Conservation (phyloP, 30 jellyfish, hydroid and myxozoan genomes). For the Haliclystus octoradiatus region DNA sequence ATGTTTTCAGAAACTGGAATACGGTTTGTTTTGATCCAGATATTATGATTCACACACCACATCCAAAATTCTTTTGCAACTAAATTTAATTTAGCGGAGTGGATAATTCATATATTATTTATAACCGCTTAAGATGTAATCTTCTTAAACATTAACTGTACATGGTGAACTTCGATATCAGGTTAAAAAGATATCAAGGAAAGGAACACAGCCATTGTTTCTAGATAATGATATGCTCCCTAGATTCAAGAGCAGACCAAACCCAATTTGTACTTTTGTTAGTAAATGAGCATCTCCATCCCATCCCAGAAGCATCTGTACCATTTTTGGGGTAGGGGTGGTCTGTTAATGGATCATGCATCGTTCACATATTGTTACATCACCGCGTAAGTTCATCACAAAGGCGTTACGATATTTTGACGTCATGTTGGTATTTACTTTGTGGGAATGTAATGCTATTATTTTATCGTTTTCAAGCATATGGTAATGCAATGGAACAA, state of each 20-base stretch:
- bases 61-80: conserved; percentile 7
- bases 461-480: conserved; percentile 27
- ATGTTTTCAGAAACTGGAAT: conserved; percentile 21
- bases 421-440: neutral
- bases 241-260: conserved; percentile 28
- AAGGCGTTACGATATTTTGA: neutral
- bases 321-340: conserved; percentile 1
- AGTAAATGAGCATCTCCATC: conserved; percentile 30
- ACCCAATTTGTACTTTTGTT: conserved; percentile 34
- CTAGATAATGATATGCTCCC: neutral
- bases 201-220: conserved; percentile 15
- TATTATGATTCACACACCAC: no score
- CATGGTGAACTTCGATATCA: no score
- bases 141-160: conserved; percentile 28
- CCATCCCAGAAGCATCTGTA: conserved; percentile 45
- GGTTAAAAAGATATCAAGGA: conserved; percentile 4
- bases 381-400: conserved; percentile 15
- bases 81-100: neutral
- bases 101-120: conserved; percentile 28
- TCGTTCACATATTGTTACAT: neutral
- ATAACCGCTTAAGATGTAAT: conserved; percentile 32
- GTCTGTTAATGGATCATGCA: conserved; percentile 1
- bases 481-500: no score
- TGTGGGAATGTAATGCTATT: conserved; percentile 3
- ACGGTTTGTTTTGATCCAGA: conserved; percentile 33